Base-by-base conservation (phyloP, 2,797 vertebrate species). In the Sciurus vulgaris region DNA sequence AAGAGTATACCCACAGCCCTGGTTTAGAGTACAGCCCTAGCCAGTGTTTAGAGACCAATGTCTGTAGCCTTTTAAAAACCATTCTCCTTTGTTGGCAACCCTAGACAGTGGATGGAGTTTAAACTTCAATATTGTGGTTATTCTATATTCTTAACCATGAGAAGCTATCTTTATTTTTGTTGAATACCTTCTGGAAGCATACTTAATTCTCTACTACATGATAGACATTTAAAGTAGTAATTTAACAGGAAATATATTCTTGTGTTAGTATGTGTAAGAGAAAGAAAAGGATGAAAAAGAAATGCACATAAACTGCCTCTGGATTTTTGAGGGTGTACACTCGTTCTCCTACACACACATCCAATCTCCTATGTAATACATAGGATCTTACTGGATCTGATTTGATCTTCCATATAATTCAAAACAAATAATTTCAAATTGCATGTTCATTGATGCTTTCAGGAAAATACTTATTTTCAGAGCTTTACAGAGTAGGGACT, bases 161-260 rank as follows among this genome's bases (percentile, higher is more conserved):
- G 70, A 92, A 33, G 0, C n/a, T 20, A 51, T 87, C 74, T 86
- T 47, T 93, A 20, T 91, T 76, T 47, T 96, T 65, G 51, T 78
- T 7, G 38, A 54, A 41, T 65, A 72, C 4, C 24, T 89, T 95
- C 15, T 49, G 51, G 84, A 95, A 95, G 20, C 56, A 91, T 74
- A 41, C 65, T 93, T 86, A 69, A 22, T 92, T 85, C 90, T 63
- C 28, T 67, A 41, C 26, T 93, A 91, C 14, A 65, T 59, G 17
- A 91, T 70, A 83, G 56, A 51, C 7, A 77, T 89, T 70, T 18
- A 59, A 87, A 70, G 8, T 65, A 54, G 59, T 11, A 51, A 24
- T 70, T 93, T 83, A 35, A 86, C 9, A 69, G 69, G 12, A 96
- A 94, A 78, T 95, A 17, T 54, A 93, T 88, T 77, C 78, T 44